Conservation (phyloP, 2,797 vertebrate species). For the Liparis tanakae region DNA sequence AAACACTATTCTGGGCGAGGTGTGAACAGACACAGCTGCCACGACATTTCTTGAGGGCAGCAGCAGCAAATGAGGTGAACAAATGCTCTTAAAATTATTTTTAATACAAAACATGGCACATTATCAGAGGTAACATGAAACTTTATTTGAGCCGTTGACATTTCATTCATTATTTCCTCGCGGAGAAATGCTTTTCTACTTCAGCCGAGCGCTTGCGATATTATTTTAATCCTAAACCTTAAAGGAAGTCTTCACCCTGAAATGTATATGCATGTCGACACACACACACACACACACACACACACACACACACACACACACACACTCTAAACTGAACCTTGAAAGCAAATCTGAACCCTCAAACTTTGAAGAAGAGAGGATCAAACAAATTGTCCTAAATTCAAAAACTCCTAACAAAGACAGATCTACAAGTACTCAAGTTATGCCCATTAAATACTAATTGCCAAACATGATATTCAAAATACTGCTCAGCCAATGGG, state of each 20-base stretch:
- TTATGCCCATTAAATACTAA: conserved; percentile 52
- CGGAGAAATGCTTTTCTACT: conserved; percentile 12
- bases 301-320: no score
- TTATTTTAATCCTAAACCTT: background rate
- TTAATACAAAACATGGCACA: conserved; percentile 10
- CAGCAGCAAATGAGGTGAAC: conserved; percentile 46
- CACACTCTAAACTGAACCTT: background rate
- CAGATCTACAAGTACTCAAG: conserved; percentile 51
- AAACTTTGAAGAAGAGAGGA: background rate
- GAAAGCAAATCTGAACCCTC: background rate
- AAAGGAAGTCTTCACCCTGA: background rate
- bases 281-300: background rate
- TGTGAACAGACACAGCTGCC: conserved; percentile 74
- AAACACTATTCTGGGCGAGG: conserved; percentile 71
- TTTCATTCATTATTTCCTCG: conserved; percentile 12
- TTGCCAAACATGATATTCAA: conserved; percentile 59
- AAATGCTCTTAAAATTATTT: conserved; percentile 42
- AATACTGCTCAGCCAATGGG: conserved; percentile 49
- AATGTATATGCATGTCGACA: background rate
- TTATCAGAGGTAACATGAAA: conserved; percentile 1
- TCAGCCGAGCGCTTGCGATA: conserved; percentile 5
- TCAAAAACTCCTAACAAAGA: background rate
- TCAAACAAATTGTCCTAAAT: background rate
- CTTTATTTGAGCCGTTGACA: background rate
- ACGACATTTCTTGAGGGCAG: conserved; percentile 49